Percentiles rank a stretch among this genome's conserved stretches.
Conservation (phyloP, 2,797 vertebrate genomes). For the Rallus crepitans region DNA sequence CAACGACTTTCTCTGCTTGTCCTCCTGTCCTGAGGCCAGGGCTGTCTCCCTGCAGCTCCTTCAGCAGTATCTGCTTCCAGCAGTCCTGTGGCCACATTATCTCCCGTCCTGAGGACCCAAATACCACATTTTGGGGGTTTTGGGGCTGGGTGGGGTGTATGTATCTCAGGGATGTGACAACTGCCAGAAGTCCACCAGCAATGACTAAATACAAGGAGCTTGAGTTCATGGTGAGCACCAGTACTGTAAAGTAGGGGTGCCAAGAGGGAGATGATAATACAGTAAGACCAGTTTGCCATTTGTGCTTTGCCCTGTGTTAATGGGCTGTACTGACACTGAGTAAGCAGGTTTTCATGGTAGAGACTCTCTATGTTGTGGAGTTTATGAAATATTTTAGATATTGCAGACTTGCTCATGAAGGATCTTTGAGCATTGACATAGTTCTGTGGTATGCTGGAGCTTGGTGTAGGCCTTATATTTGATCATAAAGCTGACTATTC, state of each 20-base stretch:
- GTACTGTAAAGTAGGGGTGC: not conserved
- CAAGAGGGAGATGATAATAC: not conserved
- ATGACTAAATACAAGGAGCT: not conserved
- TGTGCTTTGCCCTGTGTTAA: not conserved
- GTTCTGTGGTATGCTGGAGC: not conserved
- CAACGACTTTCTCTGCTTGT: not conserved
- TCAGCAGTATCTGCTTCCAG: not conserved
- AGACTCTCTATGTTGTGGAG: not conserved
- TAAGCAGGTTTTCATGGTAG: not conserved
- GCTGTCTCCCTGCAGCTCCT: not conserved
- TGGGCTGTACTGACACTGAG: not conserved
- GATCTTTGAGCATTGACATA: not conserved
- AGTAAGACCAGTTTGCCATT: not conserved
- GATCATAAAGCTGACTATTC: not conserved
- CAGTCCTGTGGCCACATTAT: not conserved
- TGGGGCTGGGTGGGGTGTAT: rapidly evolving
- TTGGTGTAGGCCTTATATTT: not conserved
- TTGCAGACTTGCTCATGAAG: not conserved
- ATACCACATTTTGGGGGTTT: not conserved
- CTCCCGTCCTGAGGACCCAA: not conserved
- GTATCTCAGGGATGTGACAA: not conserved
- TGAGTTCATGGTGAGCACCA: not conserved
- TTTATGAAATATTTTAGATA: not conserved
- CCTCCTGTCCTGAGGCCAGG: not conserved
- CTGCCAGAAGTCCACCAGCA: not conserved